phyloP scores from a whole-genome alignment of 2,797 vertebrate genomes.

The Delichon dasypus region DNA sequence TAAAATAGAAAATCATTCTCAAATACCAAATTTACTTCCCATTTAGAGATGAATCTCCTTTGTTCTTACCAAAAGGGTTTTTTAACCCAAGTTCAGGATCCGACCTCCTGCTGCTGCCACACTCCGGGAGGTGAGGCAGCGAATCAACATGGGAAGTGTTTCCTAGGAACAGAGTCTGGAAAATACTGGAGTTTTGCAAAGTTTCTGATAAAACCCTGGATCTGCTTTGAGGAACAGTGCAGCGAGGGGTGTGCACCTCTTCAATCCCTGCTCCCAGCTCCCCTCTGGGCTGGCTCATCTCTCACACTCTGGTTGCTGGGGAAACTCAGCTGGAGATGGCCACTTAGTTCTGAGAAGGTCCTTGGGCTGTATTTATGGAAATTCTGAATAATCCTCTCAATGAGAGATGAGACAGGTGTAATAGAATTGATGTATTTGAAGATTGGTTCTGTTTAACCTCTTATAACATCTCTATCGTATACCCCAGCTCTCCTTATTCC shows the following conservation, averaged over 20 bases:
- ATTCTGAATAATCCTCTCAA: constrained; percentile 25
- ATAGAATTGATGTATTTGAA: background rate
- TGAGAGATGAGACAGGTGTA: constrained; percentile 13
- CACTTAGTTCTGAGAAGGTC: constrained; percentile 15
- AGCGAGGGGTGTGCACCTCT: background rate
- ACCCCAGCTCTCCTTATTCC: background rate
- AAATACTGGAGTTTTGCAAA: background rate
- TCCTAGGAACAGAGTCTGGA: background rate
- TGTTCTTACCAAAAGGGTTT: too few species aligned
- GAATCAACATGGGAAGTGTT: background rate
- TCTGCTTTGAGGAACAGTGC: background rate
- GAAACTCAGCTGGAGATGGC: background rate
- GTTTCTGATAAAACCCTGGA: background rate
- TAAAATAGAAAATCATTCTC: background rate
- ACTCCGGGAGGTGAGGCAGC: background rate
- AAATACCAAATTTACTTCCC: background rate
- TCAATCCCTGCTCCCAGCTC: background rate
- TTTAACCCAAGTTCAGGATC: background rate
- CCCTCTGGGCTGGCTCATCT: constrained; percentile 10
- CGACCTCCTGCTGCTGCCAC: background rate
- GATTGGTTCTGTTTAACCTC: background rate
- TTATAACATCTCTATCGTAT: rapidly evolving
- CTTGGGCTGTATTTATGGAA: constrained; percentile 53
- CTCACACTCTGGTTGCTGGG: background rate
- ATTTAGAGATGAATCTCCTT: background rate